Conservation (phyloP, 2,113 vertebrate genomes). For the Platysteira castanea region DNA sequence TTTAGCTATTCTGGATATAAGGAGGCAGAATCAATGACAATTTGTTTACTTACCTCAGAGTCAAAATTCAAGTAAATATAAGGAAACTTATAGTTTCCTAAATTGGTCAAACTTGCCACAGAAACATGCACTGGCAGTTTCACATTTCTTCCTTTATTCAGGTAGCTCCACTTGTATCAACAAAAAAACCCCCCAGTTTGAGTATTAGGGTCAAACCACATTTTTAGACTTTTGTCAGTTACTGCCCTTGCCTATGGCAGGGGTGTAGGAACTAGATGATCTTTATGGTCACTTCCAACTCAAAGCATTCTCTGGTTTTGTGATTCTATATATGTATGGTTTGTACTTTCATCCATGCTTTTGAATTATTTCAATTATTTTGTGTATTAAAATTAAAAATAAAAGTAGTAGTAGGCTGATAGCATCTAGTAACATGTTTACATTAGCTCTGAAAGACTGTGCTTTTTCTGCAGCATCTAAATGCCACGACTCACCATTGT, state of each 20-base stretch:
- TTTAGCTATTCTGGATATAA: not conserved
- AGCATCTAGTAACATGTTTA: not conserved
- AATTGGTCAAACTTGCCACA: not conserved
- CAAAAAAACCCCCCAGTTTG: accelerated
- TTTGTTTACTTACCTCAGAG: not conserved
- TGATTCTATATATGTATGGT: not conserved
- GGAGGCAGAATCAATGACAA: not conserved
- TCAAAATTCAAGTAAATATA: not conserved
- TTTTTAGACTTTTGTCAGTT: not conserved
- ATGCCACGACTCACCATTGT: not conserved
- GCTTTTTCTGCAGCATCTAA: not conserved
- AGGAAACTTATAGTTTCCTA: not conserved
- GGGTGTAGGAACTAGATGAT: not conserved
- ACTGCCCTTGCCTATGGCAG: not conserved
- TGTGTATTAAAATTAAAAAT: not conserved
- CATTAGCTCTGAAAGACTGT: not conserved
- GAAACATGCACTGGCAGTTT: not conserved
- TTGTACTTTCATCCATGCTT: not conserved
- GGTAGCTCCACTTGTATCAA: not conserved
- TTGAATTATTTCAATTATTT: not conserved
- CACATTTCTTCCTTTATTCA: not conserved
- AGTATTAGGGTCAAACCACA: not conserved
- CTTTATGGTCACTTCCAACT: not conserved
- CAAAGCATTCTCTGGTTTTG: not conserved
- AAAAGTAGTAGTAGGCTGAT: not conserved